Conservation (phyloP, 2,113 vertebrate genomes). For the Chelonoidis abingdonii region DNA sequence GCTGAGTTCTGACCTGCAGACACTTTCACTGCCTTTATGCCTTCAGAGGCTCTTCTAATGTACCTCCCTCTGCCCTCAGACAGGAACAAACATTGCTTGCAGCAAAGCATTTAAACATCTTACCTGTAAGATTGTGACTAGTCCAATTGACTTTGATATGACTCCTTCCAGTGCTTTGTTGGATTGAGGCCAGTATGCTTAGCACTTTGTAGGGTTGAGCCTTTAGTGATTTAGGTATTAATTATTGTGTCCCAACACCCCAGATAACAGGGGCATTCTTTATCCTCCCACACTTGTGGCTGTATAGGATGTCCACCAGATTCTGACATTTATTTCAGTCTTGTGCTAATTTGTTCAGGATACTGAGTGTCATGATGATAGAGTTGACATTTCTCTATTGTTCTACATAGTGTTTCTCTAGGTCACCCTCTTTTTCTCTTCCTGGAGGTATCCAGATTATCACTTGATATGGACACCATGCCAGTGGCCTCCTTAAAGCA, state of each 20-base stretch:
- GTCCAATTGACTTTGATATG: too few species aligned
- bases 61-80: too few species aligned
- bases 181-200: too few species aligned
- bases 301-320: neutral
- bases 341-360: neutral
- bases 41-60: too few species aligned
- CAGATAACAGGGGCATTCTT: neutral
- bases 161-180: too few species aligned
- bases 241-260: neutral
- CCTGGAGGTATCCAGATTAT: neutral
- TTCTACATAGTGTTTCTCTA: neutral
- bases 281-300: neutral
- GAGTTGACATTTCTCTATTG: neutral
- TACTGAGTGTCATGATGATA: neutral
- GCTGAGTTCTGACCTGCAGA: too few species aligned
- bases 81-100: too few species aligned
- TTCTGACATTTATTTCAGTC: neutral
- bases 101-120: too few species aligned
- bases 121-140: too few species aligned
- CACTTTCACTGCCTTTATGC: too few species aligned
- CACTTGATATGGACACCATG: neutral
- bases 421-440: neutral
- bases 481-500: neutral
- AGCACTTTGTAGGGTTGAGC: neutral
- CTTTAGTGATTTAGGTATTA: neutral